phyloP scores from a whole-genome alignment of 2,888 invertebrate genomes.

The Tetranychus truncatus region DNA sequence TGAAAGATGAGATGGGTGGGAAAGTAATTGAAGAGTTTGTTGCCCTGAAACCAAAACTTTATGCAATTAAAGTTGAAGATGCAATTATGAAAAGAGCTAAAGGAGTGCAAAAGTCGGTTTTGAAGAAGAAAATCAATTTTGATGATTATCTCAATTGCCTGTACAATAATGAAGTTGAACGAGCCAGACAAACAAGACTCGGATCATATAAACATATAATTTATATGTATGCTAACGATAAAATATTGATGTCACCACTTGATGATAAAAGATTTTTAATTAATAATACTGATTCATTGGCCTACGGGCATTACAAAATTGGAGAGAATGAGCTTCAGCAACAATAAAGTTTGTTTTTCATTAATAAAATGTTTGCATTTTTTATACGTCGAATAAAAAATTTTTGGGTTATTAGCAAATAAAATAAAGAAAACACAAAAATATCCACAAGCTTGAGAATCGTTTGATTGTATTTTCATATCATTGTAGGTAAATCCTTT shows the following conservation, averaged over 20 bases:
- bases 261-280: background rate
- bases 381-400: background rate
- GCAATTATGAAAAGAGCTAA: background rate
- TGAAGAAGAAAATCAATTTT: background rate
- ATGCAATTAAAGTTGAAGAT: background rate
- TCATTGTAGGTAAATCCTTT: background rate
- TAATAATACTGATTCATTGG: background rate
- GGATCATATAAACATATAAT: background rate
- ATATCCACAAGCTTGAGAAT: background rate
- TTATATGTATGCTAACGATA: background rate
- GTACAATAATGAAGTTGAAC: background rate
- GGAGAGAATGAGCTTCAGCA: background rate
- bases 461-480: background rate
- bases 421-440: background rate
- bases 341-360: background rate
- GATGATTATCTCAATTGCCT: background rate
- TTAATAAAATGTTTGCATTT: background rate
- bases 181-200: background rate
- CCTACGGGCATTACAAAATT: background rate
- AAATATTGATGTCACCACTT: background rate
- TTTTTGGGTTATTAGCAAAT: background rate
- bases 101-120: background rate
- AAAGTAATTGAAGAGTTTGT: constrained; percentile 28
- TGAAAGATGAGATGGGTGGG: constrained; percentile 30
- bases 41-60: constrained; percentile 23